Conservation (phyloP, 2,888 invertebrate species). For the Cryptus armator region DNA sequence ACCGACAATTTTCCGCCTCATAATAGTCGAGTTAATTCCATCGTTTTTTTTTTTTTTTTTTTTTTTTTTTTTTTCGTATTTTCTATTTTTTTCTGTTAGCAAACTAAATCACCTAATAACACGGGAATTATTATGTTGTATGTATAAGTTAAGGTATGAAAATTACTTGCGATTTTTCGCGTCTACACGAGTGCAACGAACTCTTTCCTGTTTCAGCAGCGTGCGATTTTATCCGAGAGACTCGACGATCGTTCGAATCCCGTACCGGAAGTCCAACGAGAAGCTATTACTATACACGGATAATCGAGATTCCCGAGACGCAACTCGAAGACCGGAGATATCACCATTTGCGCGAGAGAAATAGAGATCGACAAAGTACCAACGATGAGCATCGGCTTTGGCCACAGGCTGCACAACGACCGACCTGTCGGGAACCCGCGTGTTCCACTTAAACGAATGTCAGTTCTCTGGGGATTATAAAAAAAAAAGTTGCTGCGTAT, state of each 20-base stretch:
- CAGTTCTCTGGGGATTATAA: constrained; percentile 13
- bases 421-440: constrained; percentile 37
- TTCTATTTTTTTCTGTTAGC: constrained; percentile 35
- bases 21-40: constrained; percentile 27
- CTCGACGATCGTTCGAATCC: constrained; percentile 1
- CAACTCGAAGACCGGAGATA: background rate
- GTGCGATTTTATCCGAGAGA: background rate
- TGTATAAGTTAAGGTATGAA: background rate
- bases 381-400: constrained; percentile 29
- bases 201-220: constrained; percentile 20
- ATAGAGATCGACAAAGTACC: constrained; percentile 14
- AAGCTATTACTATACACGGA: constrained; percentile 20
- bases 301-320: constrained; percentile 44
- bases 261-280: constrained; percentile 41
- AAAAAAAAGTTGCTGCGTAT: constrained; percentile 10
- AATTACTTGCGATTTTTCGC: constrained; percentile 11
- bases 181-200: constrained; percentile 44
- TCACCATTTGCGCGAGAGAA: constrained; percentile 43
- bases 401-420: constrained; percentile 16
- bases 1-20: constrained; percentile 65
- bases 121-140: constrained; percentile 24
- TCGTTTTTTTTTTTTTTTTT: constrained; percentile 6
- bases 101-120: background rate
- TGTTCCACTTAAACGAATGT: constrained; percentile 52
- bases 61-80: background rate